These are phyloP conservation scores for Tragelaphus imberbis DNA, from an alignment of 2,113 vertebrate species.

Conservation along the genomic window DNA sequence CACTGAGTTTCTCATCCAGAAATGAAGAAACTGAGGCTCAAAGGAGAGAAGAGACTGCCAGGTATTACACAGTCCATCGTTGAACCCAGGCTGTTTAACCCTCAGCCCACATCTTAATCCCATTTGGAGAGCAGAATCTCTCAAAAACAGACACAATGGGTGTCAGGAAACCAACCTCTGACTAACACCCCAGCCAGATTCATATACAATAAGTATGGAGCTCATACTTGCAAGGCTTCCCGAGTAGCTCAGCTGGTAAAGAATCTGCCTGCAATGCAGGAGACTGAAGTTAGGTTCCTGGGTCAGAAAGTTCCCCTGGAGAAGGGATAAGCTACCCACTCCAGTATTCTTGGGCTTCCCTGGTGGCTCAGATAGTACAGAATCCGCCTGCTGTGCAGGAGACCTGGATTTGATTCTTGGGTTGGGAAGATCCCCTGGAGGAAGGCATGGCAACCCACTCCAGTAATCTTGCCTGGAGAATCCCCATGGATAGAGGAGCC, in stretches of 20 bases:
- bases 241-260: not conserved
- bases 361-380: not conserved
- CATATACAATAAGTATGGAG: not conserved
- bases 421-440: not conserved
- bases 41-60: not conserved
- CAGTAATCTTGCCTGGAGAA: not conserved
- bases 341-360: not conserved
- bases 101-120: not conserved
- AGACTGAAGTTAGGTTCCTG: not conserved
- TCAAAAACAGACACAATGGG: not conserved
- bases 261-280: not conserved
- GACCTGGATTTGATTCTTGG: not conserved
- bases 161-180: not conserved
- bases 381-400: fast-evolving
- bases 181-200: not conserved
- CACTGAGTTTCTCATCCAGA: not conserved
- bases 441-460: not conserved
- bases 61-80: fast-evolving
- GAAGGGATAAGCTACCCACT: not conserved
- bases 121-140: not conserved
- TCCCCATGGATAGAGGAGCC: not conserved
- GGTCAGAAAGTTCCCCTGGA: not conserved
- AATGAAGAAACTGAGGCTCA: not conserved
- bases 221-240: not conserved
- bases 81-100: too few species aligned